Conservation (phyloP, 2,888 invertebrate species). For the Limnephilus marmoratus region DNA sequence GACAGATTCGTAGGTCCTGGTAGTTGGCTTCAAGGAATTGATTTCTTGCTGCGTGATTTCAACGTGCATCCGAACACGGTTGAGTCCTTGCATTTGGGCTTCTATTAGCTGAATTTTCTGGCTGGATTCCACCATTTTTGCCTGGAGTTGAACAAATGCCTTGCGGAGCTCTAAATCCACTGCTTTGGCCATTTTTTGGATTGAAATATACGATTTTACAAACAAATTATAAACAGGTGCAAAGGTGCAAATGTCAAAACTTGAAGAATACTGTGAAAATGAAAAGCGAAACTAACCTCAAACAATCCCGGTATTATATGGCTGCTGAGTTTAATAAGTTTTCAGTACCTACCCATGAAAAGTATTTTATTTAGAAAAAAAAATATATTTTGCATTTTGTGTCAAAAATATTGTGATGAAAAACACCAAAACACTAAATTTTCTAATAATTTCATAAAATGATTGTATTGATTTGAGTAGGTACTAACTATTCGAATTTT, state of each 20-base stretch:
- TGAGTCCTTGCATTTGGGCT: conserved; percentile 84
- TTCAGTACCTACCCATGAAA: not conserved
- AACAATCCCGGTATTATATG: not conserved
- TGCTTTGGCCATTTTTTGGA: conserved; percentile 73
- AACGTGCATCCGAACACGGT: conserved; percentile 83
- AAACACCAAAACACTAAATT: no score
- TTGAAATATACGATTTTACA: not conserved
- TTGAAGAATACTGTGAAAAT: not conserved
- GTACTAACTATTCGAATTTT: no score
- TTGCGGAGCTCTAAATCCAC: conserved; percentile 80
- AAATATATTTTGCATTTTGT: no score
- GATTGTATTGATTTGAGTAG: no score
- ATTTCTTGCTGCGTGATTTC: conserved; percentile 84
- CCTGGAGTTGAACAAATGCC: conserved; percentile 89
- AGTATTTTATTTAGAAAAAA: no score
- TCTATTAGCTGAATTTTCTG: conserved; percentile 89
- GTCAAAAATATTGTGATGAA: no score
- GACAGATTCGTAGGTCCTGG: conserved; percentile 87
- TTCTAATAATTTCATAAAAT: no score
- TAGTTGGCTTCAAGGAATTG: conserved; percentile 78
- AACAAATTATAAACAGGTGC: conserved; percentile 26
- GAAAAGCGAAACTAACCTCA: conserved; percentile 21
- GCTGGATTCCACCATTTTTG: conserved; percentile 87
- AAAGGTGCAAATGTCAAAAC: conserved; percentile 32
- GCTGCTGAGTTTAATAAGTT: not conserved